A percentile compares a stretch with the other conserved stretches of the same genome.
These are phyloP conservation scores for Drosophila truncata DNA, from an alignment of 1,140 invertebrate genomes.

Conservation along the genomic window DNA sequence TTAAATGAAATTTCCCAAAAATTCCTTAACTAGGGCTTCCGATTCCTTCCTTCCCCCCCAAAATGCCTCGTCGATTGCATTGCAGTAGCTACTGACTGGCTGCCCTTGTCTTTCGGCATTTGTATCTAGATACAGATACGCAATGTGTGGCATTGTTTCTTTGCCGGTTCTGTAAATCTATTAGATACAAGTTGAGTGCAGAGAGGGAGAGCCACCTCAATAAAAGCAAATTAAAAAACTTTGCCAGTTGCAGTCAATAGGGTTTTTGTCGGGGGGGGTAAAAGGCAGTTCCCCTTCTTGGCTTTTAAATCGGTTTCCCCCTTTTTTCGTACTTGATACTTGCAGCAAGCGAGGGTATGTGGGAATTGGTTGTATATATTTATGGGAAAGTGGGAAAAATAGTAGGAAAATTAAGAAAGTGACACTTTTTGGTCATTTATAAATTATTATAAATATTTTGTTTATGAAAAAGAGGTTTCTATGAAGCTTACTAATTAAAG, in stretches of 20 bases:
- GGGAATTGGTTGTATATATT: neutral
- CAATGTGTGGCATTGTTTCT: constrained; percentile 64
- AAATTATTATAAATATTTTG: too few species aligned
- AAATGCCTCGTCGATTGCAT: constrained; percentile 15
- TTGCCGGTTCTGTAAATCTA: constrained; percentile 78
- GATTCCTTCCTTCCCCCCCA: constrained; percentile 13
- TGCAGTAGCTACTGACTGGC: constrained; percentile 15
- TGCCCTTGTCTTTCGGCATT: constrained; percentile 42
- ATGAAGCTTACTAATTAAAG: neutral
- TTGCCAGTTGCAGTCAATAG: constrained; percentile 46
- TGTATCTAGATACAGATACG: constrained; percentile 69
- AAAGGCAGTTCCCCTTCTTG: constrained; percentile 16
- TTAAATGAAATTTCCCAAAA: constrained; percentile 81
- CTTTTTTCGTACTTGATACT: neutral
- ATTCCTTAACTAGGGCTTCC: constrained; percentile 50
- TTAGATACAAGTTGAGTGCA: constrained; percentile 73
- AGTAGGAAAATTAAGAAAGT: too few species aligned
- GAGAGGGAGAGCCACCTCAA: constrained; percentile 58
- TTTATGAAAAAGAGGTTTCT: neutral
- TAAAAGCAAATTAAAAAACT: constrained; percentile 83
- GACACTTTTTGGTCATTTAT: neutral
- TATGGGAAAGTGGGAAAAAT: neutral
- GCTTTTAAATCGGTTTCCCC: constrained; percentile 44
- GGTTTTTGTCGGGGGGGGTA: neutral
- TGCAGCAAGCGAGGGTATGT: neutral